These are phyloP conservation scores for Hycleus cichorii DNA, from an alignment of 1,140 invertebrate genomes.

Conservation along the genomic window DNA sequence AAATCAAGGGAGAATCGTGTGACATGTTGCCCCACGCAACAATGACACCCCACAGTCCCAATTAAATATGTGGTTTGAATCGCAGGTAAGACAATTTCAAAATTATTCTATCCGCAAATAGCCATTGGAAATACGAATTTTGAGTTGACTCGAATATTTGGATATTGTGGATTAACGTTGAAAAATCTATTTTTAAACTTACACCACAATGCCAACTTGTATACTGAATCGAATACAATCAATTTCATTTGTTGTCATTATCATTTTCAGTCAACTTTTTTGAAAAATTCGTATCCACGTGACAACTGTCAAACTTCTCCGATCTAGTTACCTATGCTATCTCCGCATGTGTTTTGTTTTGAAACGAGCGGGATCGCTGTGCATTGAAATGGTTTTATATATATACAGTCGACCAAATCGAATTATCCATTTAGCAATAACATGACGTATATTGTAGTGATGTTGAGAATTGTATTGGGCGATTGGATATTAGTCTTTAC, in stretches of 20 bases:
- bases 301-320: constrained; percentile 39
- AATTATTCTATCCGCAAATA: neutral
- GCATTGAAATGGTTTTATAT: constrained; percentile 41
- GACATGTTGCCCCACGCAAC: constrained; percentile 40
- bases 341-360: constrained; percentile 44
- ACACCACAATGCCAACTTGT: no score
- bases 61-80: constrained; percentile 44
- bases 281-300: constrained; percentile 29
- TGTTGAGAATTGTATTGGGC: constrained; percentile 24
- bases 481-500: constrained; percentile 35
- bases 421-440: no score
- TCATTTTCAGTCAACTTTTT: constrained; percentile 33
- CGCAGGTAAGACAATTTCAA: constrained; percentile 35
- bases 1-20: constrained; percentile 10
- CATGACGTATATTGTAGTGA: neutral
- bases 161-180: no score
- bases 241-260: neutral
- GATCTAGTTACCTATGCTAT: constrained; percentile 41
- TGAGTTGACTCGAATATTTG: no score
- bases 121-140: neutral
- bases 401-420: constrained; percentile 30
- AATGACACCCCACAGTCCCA: constrained; percentile 33
- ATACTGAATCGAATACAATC: neutral
- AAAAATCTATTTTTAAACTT: no score
- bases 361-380: constrained; percentile 40